Conservation (phyloP, 2,113 vertebrate species). For the Larimichthys polyactis region DNA sequence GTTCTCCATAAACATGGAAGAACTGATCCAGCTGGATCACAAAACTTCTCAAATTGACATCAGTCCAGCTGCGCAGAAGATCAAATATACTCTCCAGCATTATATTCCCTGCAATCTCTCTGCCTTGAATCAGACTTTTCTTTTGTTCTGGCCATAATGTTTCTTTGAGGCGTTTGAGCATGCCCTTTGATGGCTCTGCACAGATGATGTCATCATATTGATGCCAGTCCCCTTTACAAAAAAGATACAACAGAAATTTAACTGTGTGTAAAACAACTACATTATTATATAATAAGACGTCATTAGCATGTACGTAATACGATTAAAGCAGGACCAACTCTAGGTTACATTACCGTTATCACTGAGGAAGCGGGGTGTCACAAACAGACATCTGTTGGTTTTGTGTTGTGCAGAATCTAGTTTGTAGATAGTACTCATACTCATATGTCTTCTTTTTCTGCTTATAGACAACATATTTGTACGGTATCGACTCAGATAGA, state of each 20-base stretch:
- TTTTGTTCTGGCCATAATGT: slow-evolving; percentile 57
- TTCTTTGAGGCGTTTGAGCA: not conserved
- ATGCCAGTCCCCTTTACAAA: slow-evolving; percentile 88
- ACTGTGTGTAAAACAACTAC: not conserved
- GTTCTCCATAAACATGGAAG: slow-evolving; percentile 47
- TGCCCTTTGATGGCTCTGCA: accelerated
- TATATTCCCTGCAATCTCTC: slow-evolving; percentile 82
- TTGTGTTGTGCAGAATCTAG: slow-evolving; percentile 2
- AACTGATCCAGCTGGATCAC: slow-evolving; percentile 87
- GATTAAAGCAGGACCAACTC: accelerated
- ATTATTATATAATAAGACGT: not conserved
- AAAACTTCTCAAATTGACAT: slow-evolving; percentile 84
- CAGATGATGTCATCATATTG: slow-evolving; percentile 96
- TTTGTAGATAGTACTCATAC: slow-evolving; percentile 84
- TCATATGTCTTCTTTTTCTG: not conserved
- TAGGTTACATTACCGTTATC: slow-evolving; percentile 72
- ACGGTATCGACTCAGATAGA: slow-evolving; percentile 76
- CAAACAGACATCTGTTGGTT: slow-evolving; percentile 83
- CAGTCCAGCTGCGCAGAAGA: slow-evolving; percentile 84
- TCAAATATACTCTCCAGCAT: slow-evolving; percentile 91
- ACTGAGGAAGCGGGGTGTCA: slow-evolving; percentile 59
- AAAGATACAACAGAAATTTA: not conserved
- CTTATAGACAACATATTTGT: slow-evolving; percentile 87
- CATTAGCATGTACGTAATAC: not conserved
- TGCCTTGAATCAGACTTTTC: slow-evolving; percentile 78